phyloP scores from a whole-genome alignment of 2,113 vertebrate species.

The Ranitomeya variabilis region DNA sequence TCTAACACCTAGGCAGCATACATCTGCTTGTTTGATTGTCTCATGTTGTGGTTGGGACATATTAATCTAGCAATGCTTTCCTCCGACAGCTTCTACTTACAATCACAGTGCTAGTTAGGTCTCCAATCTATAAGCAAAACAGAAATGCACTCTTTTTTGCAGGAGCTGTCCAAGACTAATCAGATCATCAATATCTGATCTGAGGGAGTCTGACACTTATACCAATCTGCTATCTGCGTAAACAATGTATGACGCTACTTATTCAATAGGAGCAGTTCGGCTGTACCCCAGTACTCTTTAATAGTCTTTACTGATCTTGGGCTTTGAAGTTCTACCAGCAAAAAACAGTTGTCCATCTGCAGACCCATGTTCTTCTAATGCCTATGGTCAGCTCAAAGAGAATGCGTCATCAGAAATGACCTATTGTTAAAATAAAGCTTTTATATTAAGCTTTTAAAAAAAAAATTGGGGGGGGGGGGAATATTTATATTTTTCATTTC shows the following conservation, averaged over 20 bases:
- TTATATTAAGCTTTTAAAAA: background rate
- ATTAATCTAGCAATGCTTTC: constrained; percentile 6
- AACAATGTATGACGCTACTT: no score
- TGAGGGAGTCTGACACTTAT: no score
- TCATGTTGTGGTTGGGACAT: background rate
- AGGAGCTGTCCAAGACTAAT: no score
- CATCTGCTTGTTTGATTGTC: constrained; percentile 46
- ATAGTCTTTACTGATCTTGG: background rate
- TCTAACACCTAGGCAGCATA: constrained; percentile 34
- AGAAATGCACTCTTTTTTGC: background rate
- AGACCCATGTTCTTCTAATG: background rate
- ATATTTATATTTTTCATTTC: no score
- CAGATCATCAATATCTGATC: no score
- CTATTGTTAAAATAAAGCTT: background rate
- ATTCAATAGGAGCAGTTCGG: no score
- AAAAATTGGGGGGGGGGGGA: no score
- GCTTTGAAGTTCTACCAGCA: background rate
- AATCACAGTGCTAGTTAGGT: no score
- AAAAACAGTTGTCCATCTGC: background rate
- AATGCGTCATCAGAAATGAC: no score
- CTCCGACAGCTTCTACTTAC: background rate
- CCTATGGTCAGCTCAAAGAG: background rate
- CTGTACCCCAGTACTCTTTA: no score
- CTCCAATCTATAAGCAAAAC: background rate
- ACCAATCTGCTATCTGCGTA: no score